phyloP scores from a whole-genome alignment of 2,888 invertebrate genomes.

The Mythimna albipuncta region DNA sequence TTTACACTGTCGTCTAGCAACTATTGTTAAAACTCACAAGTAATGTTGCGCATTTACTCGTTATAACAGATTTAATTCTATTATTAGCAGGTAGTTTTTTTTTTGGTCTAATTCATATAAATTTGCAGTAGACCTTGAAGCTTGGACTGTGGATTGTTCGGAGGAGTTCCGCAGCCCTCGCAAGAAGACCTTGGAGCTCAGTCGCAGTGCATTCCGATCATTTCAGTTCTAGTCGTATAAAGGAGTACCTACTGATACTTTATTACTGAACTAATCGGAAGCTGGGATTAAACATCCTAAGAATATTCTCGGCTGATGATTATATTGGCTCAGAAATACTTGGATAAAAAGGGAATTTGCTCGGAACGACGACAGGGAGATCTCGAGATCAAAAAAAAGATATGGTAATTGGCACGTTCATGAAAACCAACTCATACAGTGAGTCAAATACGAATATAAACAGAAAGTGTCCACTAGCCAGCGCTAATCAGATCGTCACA shows the following conservation, averaged over 20 bases:
- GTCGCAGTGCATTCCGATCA: not conserved
- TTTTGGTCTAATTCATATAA: not conserved
- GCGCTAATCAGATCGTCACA: conserved; percentile 8
- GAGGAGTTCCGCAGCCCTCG: too few relatives aligned
- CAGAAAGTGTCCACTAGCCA: not conserved
- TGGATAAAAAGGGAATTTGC: not conserved
- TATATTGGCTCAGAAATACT: not conserved
- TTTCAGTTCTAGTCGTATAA: not conserved
- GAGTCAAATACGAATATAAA: conserved; percentile 33
- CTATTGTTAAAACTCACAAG: conserved; percentile 6
- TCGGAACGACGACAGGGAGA: not conserved
- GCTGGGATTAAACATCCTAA: not conserved
- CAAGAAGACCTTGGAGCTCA: not conserved
- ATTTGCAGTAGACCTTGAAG: not conserved
- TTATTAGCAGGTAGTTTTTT: not conserved
- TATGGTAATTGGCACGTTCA: conserved; percentile 20
- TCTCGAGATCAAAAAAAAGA: conserved; percentile 9
- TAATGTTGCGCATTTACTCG: conserved; percentile 19
- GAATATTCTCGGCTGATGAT: not conserved
- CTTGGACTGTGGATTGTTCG: too few relatives aligned
- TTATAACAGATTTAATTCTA: conserved; percentile 13
- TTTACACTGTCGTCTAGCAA: not conserved
- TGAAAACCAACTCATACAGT: conserved; percentile 1
- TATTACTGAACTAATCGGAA: not conserved
- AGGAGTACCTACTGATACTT: not conserved